These are phyloP conservation scores for Rhyacophila brunnea DNA, from an alignment of 1,140 invertebrate genomes.

Conservation along the genomic window DNA sequence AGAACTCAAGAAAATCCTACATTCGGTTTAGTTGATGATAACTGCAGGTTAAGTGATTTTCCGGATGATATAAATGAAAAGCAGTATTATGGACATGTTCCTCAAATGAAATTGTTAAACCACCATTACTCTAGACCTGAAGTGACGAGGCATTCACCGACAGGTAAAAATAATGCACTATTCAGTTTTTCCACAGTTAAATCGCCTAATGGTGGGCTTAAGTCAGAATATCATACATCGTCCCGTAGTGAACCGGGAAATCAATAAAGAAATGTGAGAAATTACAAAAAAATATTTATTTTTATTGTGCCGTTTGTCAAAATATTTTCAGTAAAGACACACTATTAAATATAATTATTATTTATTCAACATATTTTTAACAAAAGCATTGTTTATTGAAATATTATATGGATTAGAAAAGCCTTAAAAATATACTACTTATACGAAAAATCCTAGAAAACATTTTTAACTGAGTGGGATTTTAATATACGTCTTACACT, in stretches of 20 bases:
- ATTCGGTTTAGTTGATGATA: constrained; percentile 32
- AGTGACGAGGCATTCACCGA: constrained; percentile 41
- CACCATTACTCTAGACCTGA: constrained; percentile 35
- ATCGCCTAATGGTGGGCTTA: constrained; percentile 28
- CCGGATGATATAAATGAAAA: constrained; percentile 16
- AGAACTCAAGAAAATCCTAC: constrained; percentile 39
- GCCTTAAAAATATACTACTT: no score
- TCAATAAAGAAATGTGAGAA: constrained; percentile 16
- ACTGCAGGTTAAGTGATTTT: constrained; percentile 17
- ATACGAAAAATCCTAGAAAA: no score
- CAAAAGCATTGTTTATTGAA: no score
- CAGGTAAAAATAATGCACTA: constrained; percentile 23
- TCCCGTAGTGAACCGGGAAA: constrained; percentile 45
- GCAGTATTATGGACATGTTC: constrained; percentile 35
- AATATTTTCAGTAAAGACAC: no score
- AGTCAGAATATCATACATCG: constrained; percentile 46
- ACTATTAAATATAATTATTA: no score
- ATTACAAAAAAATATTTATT: no score
- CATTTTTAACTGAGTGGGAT: no score
- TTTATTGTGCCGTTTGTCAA: no score
- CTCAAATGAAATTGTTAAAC: constrained; percentile 31
- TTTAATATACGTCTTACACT: no score
- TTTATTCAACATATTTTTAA: no score
- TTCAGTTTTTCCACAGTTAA: constrained; percentile 28
- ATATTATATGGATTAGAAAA: no score